Conservation (phyloP, 2,888 invertebrate genomes). For the Cantharis nigra region DNA sequence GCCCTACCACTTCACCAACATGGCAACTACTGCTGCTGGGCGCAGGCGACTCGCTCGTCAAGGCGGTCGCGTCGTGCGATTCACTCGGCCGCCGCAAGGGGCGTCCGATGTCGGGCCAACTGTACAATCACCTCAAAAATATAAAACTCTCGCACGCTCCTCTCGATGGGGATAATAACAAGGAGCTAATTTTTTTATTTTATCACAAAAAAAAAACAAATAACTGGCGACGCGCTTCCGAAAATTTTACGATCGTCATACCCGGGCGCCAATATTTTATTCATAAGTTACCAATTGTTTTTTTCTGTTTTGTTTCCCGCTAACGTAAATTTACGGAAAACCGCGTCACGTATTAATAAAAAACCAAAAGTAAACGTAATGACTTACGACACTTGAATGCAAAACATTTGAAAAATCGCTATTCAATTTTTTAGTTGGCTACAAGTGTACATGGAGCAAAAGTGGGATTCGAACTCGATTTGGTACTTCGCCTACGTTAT, state of each 20-base stretch:
- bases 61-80: conserved; percentile 34
- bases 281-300: background rate
- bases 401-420: background rate
- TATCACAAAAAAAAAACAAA: background rate
- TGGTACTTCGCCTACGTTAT: background rate
- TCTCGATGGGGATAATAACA: background rate
- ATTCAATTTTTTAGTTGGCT: too few relatives aligned
- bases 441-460: background rate
- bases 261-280: background rate
- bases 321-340: background rate
- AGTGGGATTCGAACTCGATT: background rate
- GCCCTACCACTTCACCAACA: conserved; percentile 49
- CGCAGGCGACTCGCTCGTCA: conserved; percentile 42
- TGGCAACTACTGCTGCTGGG: conserved; percentile 54
- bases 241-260: background rate
- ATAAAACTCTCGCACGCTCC: background rate
- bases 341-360: background rate
- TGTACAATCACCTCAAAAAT: background rate
- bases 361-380: background rate
- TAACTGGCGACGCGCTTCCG: background rate
- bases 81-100: conserved; percentile 22
- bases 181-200: background rate
- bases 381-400: background rate
- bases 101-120: conserved; percentile 27
- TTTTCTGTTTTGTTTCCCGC: background rate